Percentiles rank a stretch among this genome's conserved stretches.
phyloP scores from a whole-genome alignment of 2,888 invertebrate species.

The Piscicola geometra region DNA sequence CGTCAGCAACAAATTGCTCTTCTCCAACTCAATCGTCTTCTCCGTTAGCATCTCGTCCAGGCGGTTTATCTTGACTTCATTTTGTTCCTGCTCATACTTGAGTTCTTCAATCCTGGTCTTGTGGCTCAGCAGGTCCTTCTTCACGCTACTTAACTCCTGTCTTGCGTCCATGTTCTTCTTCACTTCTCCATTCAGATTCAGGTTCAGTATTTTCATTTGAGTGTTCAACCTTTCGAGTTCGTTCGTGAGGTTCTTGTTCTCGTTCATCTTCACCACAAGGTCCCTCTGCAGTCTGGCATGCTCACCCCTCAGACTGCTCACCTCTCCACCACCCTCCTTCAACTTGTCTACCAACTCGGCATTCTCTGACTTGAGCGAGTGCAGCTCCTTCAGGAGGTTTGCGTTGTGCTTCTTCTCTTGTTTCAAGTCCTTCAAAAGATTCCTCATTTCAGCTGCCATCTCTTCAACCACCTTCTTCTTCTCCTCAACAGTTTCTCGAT shows the following conservation, averaged over 20 bases:
- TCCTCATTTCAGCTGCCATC: not conserved
- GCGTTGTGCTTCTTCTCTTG: not conserved
- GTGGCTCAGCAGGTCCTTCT: not conserved
- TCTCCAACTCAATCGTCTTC: conserved; percentile 8
- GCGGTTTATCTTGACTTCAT: not conserved
- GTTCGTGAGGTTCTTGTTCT: not conserved
- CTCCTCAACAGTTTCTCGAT: not conserved
- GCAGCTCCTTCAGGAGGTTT: not conserved
- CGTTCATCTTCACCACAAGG: not conserved
- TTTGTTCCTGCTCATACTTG: not conserved
- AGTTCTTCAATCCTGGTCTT: not conserved
- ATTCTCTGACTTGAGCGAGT: not conserved
- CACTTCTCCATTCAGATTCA: not conserved
- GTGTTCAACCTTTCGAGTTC: not conserved
- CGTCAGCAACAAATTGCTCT: not conserved
- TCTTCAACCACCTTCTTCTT: not conserved
- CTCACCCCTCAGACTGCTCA: not conserved
- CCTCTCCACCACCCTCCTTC: not conserved
- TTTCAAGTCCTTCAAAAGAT: not conserved
- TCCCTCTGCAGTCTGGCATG: not conserved
- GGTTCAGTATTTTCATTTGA: not conserved
- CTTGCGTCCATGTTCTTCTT: not conserved
- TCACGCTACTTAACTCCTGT: not conserved
- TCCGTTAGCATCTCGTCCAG: not conserved
- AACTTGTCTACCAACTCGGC: not conserved